phyloP scores from a whole-genome alignment of 2,113 vertebrate genomes.

The Microtus oregoni region DNA sequence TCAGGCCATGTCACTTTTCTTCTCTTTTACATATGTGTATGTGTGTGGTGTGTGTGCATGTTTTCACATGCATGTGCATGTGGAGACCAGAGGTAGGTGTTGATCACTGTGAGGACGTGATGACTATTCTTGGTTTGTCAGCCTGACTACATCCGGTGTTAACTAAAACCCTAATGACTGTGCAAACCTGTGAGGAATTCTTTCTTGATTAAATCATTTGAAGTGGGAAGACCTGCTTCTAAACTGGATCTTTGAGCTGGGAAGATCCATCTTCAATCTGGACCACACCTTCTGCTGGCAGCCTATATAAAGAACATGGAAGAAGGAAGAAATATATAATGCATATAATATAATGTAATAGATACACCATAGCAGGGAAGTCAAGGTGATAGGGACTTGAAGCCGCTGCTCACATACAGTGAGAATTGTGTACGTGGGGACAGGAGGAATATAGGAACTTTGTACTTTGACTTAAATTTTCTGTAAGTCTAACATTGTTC shows the following conservation, averaged over 20 bases:
- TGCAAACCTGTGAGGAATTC: not conserved
- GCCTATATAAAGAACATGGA: too few species aligned
- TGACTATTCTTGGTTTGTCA: not conserved
- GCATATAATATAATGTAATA: not conserved
- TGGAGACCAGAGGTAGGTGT: not conserved
- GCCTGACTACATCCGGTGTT: not conserved
- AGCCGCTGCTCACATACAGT: too few species aligned
- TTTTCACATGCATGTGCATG: not conserved
- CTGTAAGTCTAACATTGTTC: not conserved
- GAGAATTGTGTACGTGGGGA: not conserved
- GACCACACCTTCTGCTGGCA: not conserved
- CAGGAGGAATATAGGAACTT: not conserved
- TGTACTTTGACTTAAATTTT: not conserved
- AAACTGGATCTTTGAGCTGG: not conserved
- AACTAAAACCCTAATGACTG: not conserved
- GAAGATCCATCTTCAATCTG: not conserved
- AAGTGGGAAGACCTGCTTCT: not conserved
- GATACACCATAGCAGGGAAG: not conserved
- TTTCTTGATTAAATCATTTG: not conserved
- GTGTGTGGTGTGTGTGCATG: not conserved
- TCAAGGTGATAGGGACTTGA: not conserved
- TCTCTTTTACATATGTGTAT: not conserved
- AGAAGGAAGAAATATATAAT: not conserved
- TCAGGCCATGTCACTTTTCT: not conserved
- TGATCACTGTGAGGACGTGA: not conserved